Percentiles rank a stretch among this genome's conserved stretches.
phyloP scores from a whole-genome alignment of 2,113 vertebrate genomes.

The Agapornis roseicollis region DNA sequence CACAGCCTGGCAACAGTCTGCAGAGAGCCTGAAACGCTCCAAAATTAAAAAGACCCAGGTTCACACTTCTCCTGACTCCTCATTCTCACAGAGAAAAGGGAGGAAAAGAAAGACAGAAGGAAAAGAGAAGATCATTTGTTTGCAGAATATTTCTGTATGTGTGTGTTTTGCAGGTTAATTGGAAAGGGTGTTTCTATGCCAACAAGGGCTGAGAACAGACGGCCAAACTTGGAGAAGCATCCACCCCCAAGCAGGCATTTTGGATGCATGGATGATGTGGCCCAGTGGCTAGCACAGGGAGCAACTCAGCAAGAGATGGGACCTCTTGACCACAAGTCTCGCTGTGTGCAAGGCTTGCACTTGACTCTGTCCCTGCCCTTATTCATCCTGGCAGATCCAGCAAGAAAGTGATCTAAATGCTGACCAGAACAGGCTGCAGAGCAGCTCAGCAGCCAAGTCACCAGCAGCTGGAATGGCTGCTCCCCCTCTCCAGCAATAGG shows the following conservation, averaged over 20 bases:
- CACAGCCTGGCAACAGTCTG: conserved; percentile 7
- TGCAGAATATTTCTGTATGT: background rate
- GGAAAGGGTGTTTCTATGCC: conserved; percentile 55
- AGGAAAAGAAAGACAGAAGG: background rate
- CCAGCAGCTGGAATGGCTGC: background rate
- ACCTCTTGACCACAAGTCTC: background rate
- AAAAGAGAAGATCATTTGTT: background rate
- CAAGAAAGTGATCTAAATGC: background rate
- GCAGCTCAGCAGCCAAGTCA: background rate
- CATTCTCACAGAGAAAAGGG: background rate
- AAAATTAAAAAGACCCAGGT: conserved; percentile 20
- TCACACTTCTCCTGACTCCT: background rate
- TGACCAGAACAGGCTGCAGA: background rate
- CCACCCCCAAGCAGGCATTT: background rate
- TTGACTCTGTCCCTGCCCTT: background rate
- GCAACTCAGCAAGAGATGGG: background rate
- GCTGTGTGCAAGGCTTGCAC: background rate
- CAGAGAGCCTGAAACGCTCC: background rate
- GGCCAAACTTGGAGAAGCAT: background rate
- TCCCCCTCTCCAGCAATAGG: background rate
- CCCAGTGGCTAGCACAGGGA: background rate
- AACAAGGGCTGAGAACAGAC: conserved; percentile 29
- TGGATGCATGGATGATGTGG: background rate
- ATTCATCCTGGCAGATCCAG: background rate
- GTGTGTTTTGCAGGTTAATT: conserved; percentile 22